Base-by-base conservation (phyloP, 2,888 invertebrate species). In the Abrostola tripartita region DNA sequence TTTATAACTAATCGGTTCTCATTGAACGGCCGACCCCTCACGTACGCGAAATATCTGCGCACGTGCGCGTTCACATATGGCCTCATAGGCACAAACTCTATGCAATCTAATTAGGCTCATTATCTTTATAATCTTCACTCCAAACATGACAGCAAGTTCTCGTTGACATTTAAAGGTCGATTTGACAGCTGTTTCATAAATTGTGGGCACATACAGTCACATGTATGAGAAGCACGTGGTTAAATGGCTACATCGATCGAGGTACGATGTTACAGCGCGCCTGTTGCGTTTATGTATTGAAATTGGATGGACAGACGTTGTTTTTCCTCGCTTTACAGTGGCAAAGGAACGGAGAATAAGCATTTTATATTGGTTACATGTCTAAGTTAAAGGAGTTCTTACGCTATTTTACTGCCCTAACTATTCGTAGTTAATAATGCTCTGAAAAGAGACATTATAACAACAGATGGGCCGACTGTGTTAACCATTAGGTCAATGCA, bases 91-190 rank as follows among this genome's bases (percentile, higher is more conserved):
- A 68, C 47, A 74, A 72, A 69, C 71, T 70, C 74, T 71, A 68
- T 71, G 71, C 71, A 82, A 83, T 85, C 82, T 81, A 84, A 87
- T 87, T 85, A 85, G 65, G 51, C 63, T 60, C 62, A 72, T 78
- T 78, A 78, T 73, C 61, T 61, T 69, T 69, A 78, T 82, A 79
- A 71, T 69, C 69, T 73, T 70, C 68, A 67, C 63, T 65, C 44
- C 57, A 74, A 65, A 68, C 69, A 59, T 68, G 62, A 63, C 58
- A 62, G 12, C n/a, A 11, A 52, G 66, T 67, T n/a, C 47, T 42
- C 24, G 52, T 60, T 79, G 75, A 68, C 71, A 73, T 80, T 79
- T 78, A 77, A 76, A 80, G 71, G 76, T 81, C 73, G 66, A 51
- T 42, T 47, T 11, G 44, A 50, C 73, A 76, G 61, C 61, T 76